phyloP scores from a whole-genome alignment of 2,113 vertebrate genomes.

The Mixornis gularis region DNA sequence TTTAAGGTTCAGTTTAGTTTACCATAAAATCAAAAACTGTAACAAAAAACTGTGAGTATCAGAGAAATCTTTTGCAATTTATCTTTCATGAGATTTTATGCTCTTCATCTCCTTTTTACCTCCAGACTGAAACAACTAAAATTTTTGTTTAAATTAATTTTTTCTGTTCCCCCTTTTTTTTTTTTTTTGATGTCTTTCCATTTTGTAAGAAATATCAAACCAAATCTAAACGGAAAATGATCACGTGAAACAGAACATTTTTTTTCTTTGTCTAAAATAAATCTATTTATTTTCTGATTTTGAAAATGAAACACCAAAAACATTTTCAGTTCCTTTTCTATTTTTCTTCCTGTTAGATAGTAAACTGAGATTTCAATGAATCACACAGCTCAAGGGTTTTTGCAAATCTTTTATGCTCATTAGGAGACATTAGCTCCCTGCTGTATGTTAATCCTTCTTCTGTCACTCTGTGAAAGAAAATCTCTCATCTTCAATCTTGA shows the following conservation, averaged over 20 bases:
- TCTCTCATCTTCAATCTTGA: not conserved
- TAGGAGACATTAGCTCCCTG: not conserved
- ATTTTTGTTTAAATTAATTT: not conserved
- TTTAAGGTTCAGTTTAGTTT: not conserved
- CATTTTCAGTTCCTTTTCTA: not conserved
- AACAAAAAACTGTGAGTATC: not conserved
- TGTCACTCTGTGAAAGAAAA: not conserved
- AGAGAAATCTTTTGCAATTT: not conserved
- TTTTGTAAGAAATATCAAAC: not conserved
- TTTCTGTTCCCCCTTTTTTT: not conserved
- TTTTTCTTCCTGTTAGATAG: not conserved
- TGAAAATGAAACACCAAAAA: not conserved
- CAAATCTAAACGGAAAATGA: not conserved
- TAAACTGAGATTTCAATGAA: not conserved
- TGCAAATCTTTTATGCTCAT: not conserved
- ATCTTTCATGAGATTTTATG: not conserved
- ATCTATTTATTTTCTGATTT: not conserved
- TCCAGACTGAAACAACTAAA: not conserved
- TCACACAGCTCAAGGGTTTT: not conserved
- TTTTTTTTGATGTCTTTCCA: not conserved
- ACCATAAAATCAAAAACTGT: not conserved
- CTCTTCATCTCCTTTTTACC: not conserved
- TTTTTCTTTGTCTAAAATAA: not conserved
- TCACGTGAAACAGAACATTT: not conserved
- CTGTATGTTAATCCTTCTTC: not conserved